Conservation (phyloP, 1,140 invertebrate species). For the Conus ventricosus region DNA sequence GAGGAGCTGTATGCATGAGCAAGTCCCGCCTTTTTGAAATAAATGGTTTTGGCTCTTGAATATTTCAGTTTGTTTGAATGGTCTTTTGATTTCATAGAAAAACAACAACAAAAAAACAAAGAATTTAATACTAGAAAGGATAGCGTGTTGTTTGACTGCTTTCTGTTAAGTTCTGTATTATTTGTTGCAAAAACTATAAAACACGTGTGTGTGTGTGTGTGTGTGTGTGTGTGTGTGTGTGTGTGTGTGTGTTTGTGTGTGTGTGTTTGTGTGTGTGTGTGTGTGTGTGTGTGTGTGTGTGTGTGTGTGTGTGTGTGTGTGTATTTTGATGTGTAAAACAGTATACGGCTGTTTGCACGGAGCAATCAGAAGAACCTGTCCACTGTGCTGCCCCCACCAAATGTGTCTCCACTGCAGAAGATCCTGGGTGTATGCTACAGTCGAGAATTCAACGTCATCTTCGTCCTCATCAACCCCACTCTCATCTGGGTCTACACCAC, state of each 20-base stretch:
- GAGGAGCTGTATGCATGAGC: no score
- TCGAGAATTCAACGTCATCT: constrained; percentile 69
- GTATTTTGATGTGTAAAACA: constrained; percentile 43
- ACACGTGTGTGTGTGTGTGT: no score
- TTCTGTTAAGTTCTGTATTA: no score
- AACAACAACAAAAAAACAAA: no score
- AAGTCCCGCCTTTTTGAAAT: no score
- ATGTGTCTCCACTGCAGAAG: constrained; percentile 65
- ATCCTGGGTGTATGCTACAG: constrained; percentile 70
- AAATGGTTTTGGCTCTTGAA: no score
- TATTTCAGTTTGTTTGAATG: no score
- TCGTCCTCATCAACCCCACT: constrained; percentile 64
- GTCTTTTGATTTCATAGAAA: no score
- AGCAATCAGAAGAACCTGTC: constrained; percentile 66
- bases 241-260: not conserved
- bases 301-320: not conserved
- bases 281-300: not conserved
- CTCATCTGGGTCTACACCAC: constrained; percentile 74
- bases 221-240: no score
- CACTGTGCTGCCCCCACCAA: constrained; percentile 72
- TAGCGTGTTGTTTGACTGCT: no score
- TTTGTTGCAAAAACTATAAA: no score
- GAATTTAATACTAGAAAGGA: no score
- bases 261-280: not conserved
- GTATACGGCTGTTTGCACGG: constrained; percentile 69